Conservation (phyloP, 92 coral and sea anemone species). For the Porites rus region DNA sequence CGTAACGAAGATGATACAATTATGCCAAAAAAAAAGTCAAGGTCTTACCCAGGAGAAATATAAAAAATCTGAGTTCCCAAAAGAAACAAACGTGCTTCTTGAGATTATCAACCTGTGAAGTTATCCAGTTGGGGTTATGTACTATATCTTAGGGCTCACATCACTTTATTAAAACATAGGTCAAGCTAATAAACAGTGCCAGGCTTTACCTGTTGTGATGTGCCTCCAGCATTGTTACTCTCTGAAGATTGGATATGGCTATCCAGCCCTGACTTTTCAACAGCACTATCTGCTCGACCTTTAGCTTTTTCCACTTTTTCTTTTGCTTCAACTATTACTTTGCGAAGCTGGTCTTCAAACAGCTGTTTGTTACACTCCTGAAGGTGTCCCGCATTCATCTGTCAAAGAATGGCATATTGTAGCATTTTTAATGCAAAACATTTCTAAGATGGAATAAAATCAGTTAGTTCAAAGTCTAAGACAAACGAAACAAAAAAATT, state of each 20-base stretch:
- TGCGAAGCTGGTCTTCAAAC: slow-evolving; percentile 87
- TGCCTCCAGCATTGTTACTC: slow-evolving; percentile 19
- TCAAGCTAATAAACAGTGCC: not conserved
- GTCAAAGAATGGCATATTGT: not conserved
- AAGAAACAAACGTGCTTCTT: too few relatives aligned
- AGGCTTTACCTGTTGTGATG: slow-evolving; percentile 39
- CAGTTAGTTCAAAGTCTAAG: not conserved
- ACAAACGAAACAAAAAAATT: not conserved
- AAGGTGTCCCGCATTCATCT: slow-evolving; percentile 94
- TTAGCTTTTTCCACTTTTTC: slow-evolving; percentile 3
- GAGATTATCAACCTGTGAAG: too few relatives aligned
- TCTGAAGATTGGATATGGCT: slow-evolving; percentile 52
- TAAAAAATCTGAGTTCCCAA: too few relatives aligned
- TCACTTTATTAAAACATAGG: not conserved
- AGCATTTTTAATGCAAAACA: not conserved
- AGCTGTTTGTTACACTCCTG: slow-evolving; percentile 88
- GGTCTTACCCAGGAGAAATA: not conserved
- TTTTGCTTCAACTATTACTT: slow-evolving; percentile 81
- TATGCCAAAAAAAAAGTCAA: not conserved
- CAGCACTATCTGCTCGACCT: slow-evolving; percentile 51
- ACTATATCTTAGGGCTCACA: too few relatives aligned
- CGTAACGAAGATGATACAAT: not conserved
- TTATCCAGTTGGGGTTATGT: too few relatives aligned
- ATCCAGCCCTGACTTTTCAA: slow-evolving; percentile 73
- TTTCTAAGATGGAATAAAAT: not conserved